Conservation (phyloP, 2,888 invertebrate species). For the Tetranychus piercei region DNA sequence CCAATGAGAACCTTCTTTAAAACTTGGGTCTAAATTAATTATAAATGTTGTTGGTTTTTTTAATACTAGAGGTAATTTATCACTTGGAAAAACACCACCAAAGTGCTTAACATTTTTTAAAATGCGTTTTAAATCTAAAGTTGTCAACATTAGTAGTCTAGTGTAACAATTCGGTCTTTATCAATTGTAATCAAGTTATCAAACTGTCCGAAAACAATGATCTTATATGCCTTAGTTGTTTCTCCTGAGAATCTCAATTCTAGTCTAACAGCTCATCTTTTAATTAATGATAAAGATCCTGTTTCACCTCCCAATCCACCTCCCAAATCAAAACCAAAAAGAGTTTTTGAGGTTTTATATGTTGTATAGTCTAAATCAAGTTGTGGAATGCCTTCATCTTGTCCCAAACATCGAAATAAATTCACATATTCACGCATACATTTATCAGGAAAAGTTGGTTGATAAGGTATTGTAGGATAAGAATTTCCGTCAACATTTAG, state of each 20-base stretch:
- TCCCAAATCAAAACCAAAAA: not conserved
- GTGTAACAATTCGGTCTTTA: not conserved
- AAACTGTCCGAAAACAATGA: slow-evolving; percentile 10
- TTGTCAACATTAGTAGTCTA: not conserved
- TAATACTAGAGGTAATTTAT: no score
- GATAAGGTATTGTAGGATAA: no score
- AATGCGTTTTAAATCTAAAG: no score
- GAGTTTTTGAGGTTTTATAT: not conserved
- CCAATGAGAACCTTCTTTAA: not conserved
- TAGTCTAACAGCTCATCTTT: not conserved
- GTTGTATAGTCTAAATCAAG: not conserved
- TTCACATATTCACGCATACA: not conserved
- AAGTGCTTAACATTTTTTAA: not conserved
- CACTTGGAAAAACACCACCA: not conserved
- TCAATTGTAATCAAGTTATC: slow-evolving; percentile 12
- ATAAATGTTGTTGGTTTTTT: no score
- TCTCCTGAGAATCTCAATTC: not conserved
- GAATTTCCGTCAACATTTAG: no score
- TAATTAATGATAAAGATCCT: not conserved
- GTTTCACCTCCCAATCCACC: not conserved
- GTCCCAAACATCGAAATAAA: not conserved
- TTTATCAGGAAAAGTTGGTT: not conserved
- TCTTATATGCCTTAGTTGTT: not conserved
- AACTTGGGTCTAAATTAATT: no score
- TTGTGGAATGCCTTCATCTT: slow-evolving; percentile 4